Evolutionary conservation across 2,797 vertebrate genomes (phyloP).

Genomic region (Protosalanx chinensis): DNA sequence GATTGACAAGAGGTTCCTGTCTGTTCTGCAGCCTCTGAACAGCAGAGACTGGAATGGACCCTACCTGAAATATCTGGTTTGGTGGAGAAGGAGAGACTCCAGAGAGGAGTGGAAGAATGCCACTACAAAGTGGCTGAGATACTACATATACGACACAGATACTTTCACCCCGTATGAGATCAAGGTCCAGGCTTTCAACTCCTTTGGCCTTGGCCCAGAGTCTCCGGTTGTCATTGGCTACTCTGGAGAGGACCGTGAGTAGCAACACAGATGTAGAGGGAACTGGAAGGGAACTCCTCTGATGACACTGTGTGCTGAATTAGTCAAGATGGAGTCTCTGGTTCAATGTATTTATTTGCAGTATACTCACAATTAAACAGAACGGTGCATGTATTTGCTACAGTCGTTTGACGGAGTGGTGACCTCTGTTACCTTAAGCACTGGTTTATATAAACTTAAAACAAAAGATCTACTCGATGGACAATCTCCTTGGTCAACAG

Average conservation of each 20-base stretch:
- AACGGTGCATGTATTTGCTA: no score
- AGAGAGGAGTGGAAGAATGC: constrained; percentile 90
- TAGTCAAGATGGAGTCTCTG: no score
- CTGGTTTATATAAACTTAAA: no score
- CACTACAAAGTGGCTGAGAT: constrained; percentile 82
- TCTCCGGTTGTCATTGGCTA: constrained; percentile 86
- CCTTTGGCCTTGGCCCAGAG: constrained; percentile 90
- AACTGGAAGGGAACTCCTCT: no score
- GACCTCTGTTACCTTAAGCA: no score
- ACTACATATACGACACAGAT: constrained; percentile 89
- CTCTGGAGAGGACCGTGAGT: constrained; percentile 97
- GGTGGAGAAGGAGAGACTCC: constrained; percentile 87
- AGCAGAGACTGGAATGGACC: constrained; percentile 92
- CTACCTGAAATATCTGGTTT: constrained; percentile 88
- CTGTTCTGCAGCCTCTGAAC: constrained; percentile 62
- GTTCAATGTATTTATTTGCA: no score
- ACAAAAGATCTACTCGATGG: no score
- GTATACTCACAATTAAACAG: no score
- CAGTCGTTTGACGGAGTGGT: no score
- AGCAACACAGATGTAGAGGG: constrained; percentile 1
- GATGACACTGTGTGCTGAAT: no score
- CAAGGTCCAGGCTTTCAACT: constrained; percentile 92
- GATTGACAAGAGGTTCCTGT: not conserved
- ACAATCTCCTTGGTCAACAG: no score
- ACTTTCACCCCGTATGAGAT: constrained; percentile 95